These are phyloP conservation scores for Umimayanthus chanpuru DNA, from an alignment of 92 coral and sea anemone species.

Conservation along the genomic window DNA sequence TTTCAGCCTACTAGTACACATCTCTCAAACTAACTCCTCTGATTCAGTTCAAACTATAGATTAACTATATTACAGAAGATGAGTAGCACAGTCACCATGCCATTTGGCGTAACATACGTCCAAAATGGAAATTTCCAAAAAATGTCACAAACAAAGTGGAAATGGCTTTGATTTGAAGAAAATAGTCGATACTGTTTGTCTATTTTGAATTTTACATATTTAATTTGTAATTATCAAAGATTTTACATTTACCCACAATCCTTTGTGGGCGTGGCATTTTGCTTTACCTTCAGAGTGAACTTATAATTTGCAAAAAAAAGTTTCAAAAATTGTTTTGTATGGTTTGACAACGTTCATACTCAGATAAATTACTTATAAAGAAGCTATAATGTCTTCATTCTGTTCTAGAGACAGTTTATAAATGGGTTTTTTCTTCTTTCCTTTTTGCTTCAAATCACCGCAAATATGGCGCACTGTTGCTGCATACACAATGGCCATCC, in stretches of 20 bases:
- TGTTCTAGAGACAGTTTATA: neutral
- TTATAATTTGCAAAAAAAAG: too few relatives aligned
- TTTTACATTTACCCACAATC: neutral
- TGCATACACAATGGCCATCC: neutral
- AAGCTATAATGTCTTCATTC: slow-evolving; percentile 4
- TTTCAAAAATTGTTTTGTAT: too few relatives aligned
- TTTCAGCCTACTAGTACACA: too few relatives aligned
- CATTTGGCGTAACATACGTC: neutral
- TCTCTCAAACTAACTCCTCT: too few relatives aligned
- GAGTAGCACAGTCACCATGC: neutral
- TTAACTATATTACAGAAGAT: neutral
- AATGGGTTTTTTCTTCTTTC: neutral
- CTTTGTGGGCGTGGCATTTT: neutral
- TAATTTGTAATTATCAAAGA: too few relatives aligned
- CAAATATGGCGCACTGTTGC: slow-evolving; percentile 10
- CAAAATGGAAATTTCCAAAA: neutral
- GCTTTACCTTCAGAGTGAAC: too few relatives aligned
- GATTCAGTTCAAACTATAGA: too few relatives aligned
- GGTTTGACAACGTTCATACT: too few relatives aligned
- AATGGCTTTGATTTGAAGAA: too few relatives aligned
- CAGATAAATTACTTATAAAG: neutral
- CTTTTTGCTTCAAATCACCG: neutral
- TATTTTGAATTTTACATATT: too few relatives aligned
- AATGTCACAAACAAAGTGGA: too few relatives aligned
- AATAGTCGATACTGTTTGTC: too few relatives aligned